These are phyloP conservation scores for Patella vulgata DNA, from an alignment of 1,140 invertebrate genomes.

Conservation along the genomic window DNA sequence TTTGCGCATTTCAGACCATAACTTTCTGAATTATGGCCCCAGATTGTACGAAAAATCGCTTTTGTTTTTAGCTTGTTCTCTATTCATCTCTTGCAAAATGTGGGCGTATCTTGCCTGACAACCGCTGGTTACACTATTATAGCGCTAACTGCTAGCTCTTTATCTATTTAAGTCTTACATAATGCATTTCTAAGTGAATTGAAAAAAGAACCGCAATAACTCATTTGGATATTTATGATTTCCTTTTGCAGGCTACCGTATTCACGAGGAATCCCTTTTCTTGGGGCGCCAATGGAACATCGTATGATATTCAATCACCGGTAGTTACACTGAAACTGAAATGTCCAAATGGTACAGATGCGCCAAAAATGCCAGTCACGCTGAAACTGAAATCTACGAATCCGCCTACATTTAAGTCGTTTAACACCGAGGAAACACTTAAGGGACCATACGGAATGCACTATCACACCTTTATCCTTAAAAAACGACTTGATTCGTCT, in stretches of 20 bases:
- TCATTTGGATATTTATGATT: too few species aligned
- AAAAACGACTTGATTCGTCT: background rate
- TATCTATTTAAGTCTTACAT: too few species aligned
- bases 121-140: too few species aligned
- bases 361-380: background rate
- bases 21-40: too few species aligned
- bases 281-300: conserved; percentile 4
- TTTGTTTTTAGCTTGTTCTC: too few species aligned
- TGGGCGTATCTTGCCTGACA: too few species aligned
- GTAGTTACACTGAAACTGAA: conserved; percentile 15
- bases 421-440: conserved; percentile 3
- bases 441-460: conserved; percentile 8
- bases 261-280: conserved; percentile 16
- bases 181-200: too few species aligned
- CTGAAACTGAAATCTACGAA: background rate
- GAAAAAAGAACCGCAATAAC: too few species aligned
- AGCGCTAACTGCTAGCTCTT: too few species aligned
- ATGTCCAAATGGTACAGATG: background rate
- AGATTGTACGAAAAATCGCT: too few species aligned
- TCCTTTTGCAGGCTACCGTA: conserved; percentile 8
- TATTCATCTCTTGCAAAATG: too few species aligned
- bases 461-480: conserved; percentile 15
- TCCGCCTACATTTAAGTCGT: background rate
- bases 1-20: too few species aligned
- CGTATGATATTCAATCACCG: conserved; percentile 20